A percentile compares a stretch with the other conserved stretches of the same genome.
phyloP scores from a whole-genome alignment of 2,113 vertebrate species.

The Herpetotheres cachinnans region DNA sequence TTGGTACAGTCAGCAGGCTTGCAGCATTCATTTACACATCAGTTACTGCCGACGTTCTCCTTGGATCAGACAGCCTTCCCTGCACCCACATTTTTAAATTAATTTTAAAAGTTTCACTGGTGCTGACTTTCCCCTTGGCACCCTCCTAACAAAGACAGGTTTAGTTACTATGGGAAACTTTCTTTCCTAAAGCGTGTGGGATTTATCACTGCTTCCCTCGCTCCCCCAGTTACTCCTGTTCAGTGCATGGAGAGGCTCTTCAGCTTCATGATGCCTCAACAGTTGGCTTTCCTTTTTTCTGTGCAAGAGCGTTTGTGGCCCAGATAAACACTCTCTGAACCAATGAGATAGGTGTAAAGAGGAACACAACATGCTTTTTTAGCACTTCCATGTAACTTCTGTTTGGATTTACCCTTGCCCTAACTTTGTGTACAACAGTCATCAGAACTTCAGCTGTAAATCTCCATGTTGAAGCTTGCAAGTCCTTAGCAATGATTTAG shows the following conservation, averaged over 20 bases:
- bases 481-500: neutral
- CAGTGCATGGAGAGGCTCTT: neutral
- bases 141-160: neutral
- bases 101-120: neutral
- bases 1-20: neutral
- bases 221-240: neutral
- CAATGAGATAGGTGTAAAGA: fast-evolving
- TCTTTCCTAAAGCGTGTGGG: fast-evolving
- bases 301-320: neutral
- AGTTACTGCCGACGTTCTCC: neutral
- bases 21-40: neutral
- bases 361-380: fast-evolving
- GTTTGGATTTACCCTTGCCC: neutral
- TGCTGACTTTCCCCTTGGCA: neutral
- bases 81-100: fast-evolving
- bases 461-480: neutral
- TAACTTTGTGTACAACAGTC: fast-evolving
- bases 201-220: neutral
- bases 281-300: neutral
- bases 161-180: fast-evolving
- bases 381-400: neutral
- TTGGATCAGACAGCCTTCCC: neutral
- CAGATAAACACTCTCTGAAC: neutral
- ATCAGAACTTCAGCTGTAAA: neutral
- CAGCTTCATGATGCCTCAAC: neutral